Percentiles rank a stretch among this genome's conserved stretches.
Conservation (phyloP, 1,140 invertebrate genomes). For the Probaryconus sp. region DNA sequence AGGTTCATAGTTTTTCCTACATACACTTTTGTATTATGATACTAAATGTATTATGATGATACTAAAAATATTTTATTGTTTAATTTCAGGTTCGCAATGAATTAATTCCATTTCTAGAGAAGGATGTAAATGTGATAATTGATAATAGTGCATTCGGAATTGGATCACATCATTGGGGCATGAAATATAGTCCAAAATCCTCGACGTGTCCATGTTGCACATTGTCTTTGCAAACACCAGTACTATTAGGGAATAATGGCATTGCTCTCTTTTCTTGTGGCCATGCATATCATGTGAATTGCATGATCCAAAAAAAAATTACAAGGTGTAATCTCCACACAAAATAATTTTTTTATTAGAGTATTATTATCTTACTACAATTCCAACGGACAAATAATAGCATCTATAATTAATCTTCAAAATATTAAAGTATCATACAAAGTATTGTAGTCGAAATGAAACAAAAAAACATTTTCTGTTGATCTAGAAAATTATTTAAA, state of each 20-base stretch:
- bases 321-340: constrained; percentile 72
- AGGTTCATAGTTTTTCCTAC: too few relatives aligned
- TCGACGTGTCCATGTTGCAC: constrained; percentile 74
- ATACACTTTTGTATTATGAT: constrained; percentile 47
- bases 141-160: constrained; percentile 66
- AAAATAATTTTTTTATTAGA: constrained; percentile 49
- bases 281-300: constrained; percentile 76
- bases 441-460: not conserved
- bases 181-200: constrained; percentile 66
- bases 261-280: constrained; percentile 76
- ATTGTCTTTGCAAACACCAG: constrained; percentile 72
- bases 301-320: constrained; percentile 76
- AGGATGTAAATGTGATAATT: constrained; percentile 68
- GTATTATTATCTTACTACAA: too few relatives aligned
- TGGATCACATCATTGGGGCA: constrained; percentile 76
- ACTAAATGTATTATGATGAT: not conserved
- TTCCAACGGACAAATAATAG: too few relatives aligned
- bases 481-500: too few relatives aligned
- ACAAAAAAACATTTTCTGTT: not conserved
- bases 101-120: constrained; percentile 63
- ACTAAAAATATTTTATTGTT: not conserved
- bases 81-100: constrained; percentile 64
- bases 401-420: too few relatives aligned
- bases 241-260: constrained; percentile 73
- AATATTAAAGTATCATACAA: constrained; percentile 1